Conservation (phyloP, 2,888 invertebrate genomes). For the Tetropium fuscum region DNA sequence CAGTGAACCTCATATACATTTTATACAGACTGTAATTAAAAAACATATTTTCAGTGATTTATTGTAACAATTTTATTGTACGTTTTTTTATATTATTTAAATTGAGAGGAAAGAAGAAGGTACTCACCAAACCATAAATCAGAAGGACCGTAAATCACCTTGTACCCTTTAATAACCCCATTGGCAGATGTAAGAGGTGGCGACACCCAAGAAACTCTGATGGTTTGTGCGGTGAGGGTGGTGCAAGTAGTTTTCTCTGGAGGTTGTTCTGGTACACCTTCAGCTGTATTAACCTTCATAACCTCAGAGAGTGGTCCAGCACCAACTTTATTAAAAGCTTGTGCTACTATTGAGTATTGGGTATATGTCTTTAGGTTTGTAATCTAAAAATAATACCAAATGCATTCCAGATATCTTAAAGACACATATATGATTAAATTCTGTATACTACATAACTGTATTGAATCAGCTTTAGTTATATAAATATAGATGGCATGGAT, state of each 20-base stretch:
- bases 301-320: conserved; percentile 92
- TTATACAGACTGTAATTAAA: no score
- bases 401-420: no score
- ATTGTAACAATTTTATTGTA: no score
- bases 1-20: no score
- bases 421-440: no score
- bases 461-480: no score
- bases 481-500: no score
- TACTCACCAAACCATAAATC: conserved; percentile 89
- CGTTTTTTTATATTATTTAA: no score
- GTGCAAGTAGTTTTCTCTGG: conserved; percentile 94
- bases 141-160: conserved; percentile 92
- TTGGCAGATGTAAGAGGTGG: conserved; percentile 93
- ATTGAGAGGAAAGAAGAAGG: not conserved
- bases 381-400: no score
- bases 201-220: conserved; percentile 94
- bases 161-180: conserved; percentile 96
- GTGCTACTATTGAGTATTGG: conserved; percentile 95
- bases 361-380: conserved; percentile 82
- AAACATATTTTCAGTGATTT: no score
- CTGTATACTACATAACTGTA: no score
- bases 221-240: conserved; percentile 93
- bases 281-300: conserved; percentile 91
- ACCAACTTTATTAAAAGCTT: conserved; percentile 95
- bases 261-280: conserved; percentile 92